A percentile compares a stretch with the other conserved stretches of the same genome.
Evolutionary conservation across 2,797 vertebrate species (phyloP).

Genomic region (Amniataba percoides): DNA sequence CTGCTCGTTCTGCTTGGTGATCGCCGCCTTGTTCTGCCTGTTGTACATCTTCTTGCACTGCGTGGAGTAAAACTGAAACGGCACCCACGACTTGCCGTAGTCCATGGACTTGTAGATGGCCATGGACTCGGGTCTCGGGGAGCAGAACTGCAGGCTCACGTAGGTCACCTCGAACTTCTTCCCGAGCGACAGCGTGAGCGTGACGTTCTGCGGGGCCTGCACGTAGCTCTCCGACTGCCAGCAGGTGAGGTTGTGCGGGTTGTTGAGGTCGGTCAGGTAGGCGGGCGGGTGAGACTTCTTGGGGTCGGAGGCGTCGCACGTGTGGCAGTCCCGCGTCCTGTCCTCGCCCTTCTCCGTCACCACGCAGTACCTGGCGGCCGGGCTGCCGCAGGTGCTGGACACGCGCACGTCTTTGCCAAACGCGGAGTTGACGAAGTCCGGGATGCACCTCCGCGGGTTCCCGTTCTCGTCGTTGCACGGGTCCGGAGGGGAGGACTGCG

Average conservation of each 20-base stretch:
- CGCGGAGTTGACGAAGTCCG: slow-evolving; percentile 98
- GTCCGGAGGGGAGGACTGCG: slow-evolving; percentile 94
- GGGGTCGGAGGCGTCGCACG: slow-evolving; percentile 94
- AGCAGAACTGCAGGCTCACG: slow-evolving; percentile 99
- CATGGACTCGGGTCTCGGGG: slow-evolving; percentile 97
- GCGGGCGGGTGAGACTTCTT: slow-evolving; percentile 94
- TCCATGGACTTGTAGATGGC: slow-evolving; percentile 99
- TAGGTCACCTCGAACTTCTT: slow-evolving; percentile 99
- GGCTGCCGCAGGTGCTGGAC: slow-evolving; percentile 95
- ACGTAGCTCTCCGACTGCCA: slow-evolving; percentile 98
- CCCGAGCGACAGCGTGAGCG: slow-evolving; percentile 94
- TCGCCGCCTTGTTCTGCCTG: slow-evolving; percentile 91
- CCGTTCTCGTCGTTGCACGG: slow-evolving; percentile 98
- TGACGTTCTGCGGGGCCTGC: slow-evolving; percentile 96
- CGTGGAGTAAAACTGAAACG: slow-evolving; percentile 98
- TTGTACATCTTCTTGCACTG: slow-evolving; percentile 99
- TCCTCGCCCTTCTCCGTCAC: slow-evolving; percentile 94
- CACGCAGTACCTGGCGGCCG: slow-evolving; percentile 93
- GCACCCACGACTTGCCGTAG: slow-evolving; percentile 96
- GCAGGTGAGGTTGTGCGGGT: slow-evolving; percentile 99
- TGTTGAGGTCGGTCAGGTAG: slow-evolving; percentile 98
- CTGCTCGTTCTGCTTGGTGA: slow-evolving; percentile 99
- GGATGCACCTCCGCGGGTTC: slow-evolving; percentile 96
- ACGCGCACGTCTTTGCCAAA: slow-evolving; percentile 98
- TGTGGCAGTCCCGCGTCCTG: slow-evolving; percentile 92